Percentiles rank a stretch among this genome's conserved stretches.
Evolutionary conservation across 1,140 invertebrate species (phyloP).

Genomic region (Theocolax elegans): DNA sequence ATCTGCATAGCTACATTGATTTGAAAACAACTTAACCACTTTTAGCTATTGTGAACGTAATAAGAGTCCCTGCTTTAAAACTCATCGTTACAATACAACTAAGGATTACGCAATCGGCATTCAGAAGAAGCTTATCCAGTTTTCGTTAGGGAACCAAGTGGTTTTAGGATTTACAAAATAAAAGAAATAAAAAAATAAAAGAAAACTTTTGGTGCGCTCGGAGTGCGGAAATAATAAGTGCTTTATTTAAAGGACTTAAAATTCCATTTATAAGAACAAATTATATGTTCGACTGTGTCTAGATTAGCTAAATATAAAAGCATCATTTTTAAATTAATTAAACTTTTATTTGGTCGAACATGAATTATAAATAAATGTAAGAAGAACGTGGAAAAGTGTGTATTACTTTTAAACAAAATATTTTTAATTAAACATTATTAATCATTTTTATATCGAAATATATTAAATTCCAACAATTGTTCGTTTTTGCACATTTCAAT

Average conservation of each 20-base stretch:
- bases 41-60: slow-evolving; percentile 20
- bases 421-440: too few relatives aligned
- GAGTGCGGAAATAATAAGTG: neutral
- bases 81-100: slow-evolving; percentile 14
- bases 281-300: too few relatives aligned
- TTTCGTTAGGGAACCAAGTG: neutral
- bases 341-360: too few relatives aligned
- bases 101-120: slow-evolving; percentile 27
- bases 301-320: too few relatives aligned
- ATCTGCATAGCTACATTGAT: slow-evolving; percentile 14
- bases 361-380: too few relatives aligned
- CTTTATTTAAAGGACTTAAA: neutral
- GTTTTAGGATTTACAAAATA: slow-evolving; percentile 1
- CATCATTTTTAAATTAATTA: too few relatives aligned
- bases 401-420: too few relatives aligned
- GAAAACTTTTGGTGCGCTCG: neutral
- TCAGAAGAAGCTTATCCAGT: slow-evolving; percentile 11
- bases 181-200: neutral
- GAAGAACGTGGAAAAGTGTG: too few relatives aligned
- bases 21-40: slow-evolving; percentile 33
- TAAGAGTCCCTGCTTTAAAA: slow-evolving; percentile 12
- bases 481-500: too few relatives aligned
- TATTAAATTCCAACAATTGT: too few relatives aligned
- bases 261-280: too few relatives aligned
- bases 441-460: too few relatives aligned